Base-by-base conservation (phyloP, 2,888 invertebrate genomes). In the Latheticus oryzae region DNA sequence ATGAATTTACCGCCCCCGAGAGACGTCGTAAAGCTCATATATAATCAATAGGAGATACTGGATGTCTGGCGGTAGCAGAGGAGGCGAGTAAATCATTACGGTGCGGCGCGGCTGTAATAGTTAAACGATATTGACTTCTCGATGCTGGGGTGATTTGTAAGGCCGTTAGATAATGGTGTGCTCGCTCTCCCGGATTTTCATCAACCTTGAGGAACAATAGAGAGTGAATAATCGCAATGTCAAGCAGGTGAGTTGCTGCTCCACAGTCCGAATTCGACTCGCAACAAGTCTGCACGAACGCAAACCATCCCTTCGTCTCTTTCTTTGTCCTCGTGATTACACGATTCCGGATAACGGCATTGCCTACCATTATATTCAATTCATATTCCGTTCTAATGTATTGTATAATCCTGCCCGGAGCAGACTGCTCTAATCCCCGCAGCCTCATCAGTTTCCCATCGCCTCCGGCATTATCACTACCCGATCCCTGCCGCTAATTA, bases 401-500 rank as follows among this genome's bases (percentile, higher is more conserved):
- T 73, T 72, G 72, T 68, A 66, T 75, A 74, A 74, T 74, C 72
- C 73, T 65, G 66, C 69, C 65, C 60, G 58, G 60, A 67, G 69
- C 68, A 66, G 66, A 65, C 66, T 67, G 68, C 60, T 67, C 64
- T 73, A 74, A 75, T 75, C 74, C 73, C 73, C 64, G 69, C 73
- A 73, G 74, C 71, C 73, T 74, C 75, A 76, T 76, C 75, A 74
- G 75, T 75, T 75, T 73, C 73, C 68, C 74, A 74, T 75, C 73
- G 74, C 71, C 70, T 67, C 63, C 66, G 67, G 75, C 68, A 76
- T 76, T 76, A 76, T 76, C 75, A 69, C 74, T 64, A 71, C 71
- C 70, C 71, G 65, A 71, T 74, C 73, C 73, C 69, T 61, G 73
- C 72, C 71, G 74, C 74, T 76, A 76, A 77, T 77, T 77, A 76